Conservation (phyloP, 92 coral and sea anemone species). For the Nematostella vectensis region DNA sequence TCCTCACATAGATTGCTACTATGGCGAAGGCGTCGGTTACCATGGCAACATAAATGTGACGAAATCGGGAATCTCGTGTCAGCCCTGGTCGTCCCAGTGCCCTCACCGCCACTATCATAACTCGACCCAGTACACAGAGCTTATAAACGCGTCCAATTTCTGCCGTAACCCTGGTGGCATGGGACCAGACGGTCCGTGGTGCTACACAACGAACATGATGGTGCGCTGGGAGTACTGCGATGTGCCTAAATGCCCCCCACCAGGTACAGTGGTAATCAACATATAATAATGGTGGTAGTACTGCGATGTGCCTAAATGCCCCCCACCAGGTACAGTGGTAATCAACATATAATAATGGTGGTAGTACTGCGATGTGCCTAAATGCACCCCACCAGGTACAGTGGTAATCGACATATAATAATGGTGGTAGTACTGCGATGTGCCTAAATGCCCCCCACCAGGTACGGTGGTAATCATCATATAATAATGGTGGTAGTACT, state of each 20-base stretch:
- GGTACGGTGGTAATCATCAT: no score
- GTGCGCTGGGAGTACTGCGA: constrained; percentile 53
- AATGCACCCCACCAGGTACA: no score
- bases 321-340: no score
- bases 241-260: constrained; percentile 20
- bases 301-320: no score
- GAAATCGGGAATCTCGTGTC: constrained; percentile 38
- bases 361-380: no score
- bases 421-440: no score
- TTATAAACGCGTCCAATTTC: constrained; percentile 26
- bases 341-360: no score
- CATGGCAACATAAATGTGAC: constrained; percentile 38
- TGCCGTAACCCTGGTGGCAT: constrained; percentile 47
- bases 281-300: no score
- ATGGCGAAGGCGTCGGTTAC: constrained; percentile 31
- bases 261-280: no score
- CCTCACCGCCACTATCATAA: constrained; percentile 26
- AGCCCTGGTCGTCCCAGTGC: constrained; percentile 52
- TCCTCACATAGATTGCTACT: constrained; percentile 26
- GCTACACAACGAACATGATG: constrained; percentile 30
- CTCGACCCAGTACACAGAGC: constrained; percentile 18
- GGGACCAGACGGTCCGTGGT: constrained; percentile 52
- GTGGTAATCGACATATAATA: no score
- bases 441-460: no score
- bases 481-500: no score